Percentiles rank a stretch among this genome's conserved stretches.
Conservation (phyloP, 2,888 invertebrate genomes). For the Timandra comae region DNA sequence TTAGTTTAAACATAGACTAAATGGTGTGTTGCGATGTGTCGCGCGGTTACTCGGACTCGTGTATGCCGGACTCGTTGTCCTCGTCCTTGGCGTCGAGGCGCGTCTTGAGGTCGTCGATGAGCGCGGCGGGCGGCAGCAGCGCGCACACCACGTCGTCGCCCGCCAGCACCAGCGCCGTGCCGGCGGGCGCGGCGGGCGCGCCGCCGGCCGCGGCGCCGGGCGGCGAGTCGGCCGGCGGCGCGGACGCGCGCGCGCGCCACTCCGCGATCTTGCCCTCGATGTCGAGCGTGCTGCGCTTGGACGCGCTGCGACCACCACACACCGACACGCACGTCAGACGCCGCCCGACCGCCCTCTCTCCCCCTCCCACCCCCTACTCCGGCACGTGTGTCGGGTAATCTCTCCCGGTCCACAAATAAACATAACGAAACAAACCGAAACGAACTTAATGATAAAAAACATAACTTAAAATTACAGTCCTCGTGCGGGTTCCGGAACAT, state of each 20-base stretch:
- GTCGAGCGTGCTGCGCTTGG: conserved; percentile 71
- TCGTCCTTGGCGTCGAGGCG: conserved; percentile 66
- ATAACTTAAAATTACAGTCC: background rate
- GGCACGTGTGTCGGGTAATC: background rate
- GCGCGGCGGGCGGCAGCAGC: conserved; percentile 52
- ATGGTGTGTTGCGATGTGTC: no score
- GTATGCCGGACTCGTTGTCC: conserved; percentile 67
- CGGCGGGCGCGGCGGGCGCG: conserved; percentile 19
- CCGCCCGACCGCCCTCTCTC: background rate
- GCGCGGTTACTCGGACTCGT: conserved; percentile 56
- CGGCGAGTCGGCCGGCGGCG: conserved; percentile 26
- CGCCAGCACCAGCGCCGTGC: conserved; percentile 45
- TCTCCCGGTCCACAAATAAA: background rate
- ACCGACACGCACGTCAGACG: background rate
- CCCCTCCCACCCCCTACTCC: background rate
- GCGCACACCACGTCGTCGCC: conserved; percentile 57
- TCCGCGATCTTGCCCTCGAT: conserved; percentile 72
- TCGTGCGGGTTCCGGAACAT: background rate
- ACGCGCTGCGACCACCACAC: conserved; percentile 43
- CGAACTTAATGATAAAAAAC: background rate
- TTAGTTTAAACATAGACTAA: no score
- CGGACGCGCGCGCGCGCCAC: conserved; percentile 53
- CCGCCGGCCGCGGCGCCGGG: conserved; percentile 8
- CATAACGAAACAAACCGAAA: background rate
- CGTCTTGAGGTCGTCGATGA: conserved; percentile 63